These are phyloP conservation scores for Ligdia adustata DNA, from an alignment of 2,888 invertebrate species.

Conservation along the genomic window DNA sequence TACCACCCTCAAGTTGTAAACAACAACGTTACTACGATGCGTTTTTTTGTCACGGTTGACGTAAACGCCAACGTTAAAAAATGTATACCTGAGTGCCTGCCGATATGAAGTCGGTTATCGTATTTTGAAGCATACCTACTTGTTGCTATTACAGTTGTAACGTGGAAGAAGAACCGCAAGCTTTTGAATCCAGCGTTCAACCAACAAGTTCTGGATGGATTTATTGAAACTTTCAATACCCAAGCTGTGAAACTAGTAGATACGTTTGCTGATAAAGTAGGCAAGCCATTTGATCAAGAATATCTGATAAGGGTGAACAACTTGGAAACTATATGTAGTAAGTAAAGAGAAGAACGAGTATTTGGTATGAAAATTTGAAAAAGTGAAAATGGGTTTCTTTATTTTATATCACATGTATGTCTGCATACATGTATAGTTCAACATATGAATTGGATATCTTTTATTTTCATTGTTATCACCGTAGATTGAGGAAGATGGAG, in stretches of 20 bases:
- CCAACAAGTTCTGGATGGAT: slow-evolving; percentile 44
- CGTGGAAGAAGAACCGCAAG: neutral
- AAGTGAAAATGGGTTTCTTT: neutral
- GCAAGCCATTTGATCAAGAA: neutral
- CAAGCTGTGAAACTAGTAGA: neutral
- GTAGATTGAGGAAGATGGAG: too few relatives aligned
- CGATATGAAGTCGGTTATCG: too few relatives aligned
- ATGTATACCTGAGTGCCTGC: too few relatives aligned
- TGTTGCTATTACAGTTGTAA: neutral
- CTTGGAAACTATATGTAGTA: slow-evolving; percentile 44
- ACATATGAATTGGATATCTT: too few relatives aligned
- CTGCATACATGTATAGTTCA: too few relatives aligned
- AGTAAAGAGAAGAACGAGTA: too few relatives aligned
- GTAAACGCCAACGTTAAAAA: too few relatives aligned
- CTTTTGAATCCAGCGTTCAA: slow-evolving; percentile 44
- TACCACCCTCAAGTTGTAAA: too few relatives aligned
- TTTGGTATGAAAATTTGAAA: neutral
- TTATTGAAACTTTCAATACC: slow-evolving; percentile 38
- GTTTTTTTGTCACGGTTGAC: too few relatives aligned
- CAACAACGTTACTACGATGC: too few relatives aligned
- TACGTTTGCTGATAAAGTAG: neutral
- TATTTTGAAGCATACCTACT: too few relatives aligned
- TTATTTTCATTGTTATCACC: too few relatives aligned
- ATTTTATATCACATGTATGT: neutral
- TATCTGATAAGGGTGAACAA: slow-evolving; percentile 34